Conservation (phyloP, 2,113 vertebrate genomes). For the Cebus imitator region DNA sequence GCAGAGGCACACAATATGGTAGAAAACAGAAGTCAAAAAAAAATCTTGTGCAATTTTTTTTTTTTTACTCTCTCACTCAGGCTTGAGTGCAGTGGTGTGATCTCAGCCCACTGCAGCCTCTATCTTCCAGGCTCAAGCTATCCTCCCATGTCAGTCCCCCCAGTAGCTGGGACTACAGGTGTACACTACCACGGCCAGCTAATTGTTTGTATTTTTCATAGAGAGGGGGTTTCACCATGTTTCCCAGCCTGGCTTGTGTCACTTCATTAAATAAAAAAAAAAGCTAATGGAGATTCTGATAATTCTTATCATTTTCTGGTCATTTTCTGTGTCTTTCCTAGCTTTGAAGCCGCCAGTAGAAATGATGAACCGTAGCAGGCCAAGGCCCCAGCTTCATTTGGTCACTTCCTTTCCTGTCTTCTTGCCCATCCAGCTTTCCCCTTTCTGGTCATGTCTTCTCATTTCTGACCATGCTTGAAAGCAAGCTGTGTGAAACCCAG, state of each 20-base stretch:
- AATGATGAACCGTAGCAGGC: background rate
- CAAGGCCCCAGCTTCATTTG: background rate
- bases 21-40: background rate
- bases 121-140: no score
- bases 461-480: background rate
- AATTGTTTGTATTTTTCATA: no score
- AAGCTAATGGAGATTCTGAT: background rate
- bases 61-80: no score
- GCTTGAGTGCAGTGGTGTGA: no score
- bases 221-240: no score
- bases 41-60: background rate
- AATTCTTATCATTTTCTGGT: background rate
- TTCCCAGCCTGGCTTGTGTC: no score
- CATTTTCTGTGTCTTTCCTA: background rate
- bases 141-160: no score
- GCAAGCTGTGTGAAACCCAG: background rate
- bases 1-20: background rate
- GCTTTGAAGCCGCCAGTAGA: background rate
- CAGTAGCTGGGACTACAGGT: no score
- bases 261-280: background rate
- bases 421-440: background rate
- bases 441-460: background rate
- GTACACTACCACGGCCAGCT: no score
- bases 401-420: background rate
- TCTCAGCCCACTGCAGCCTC: no score